These are phyloP conservation scores for Austrolebias charrua DNA, from an alignment of 2,797 vertebrate genomes.

Conservation along the genomic window DNA sequence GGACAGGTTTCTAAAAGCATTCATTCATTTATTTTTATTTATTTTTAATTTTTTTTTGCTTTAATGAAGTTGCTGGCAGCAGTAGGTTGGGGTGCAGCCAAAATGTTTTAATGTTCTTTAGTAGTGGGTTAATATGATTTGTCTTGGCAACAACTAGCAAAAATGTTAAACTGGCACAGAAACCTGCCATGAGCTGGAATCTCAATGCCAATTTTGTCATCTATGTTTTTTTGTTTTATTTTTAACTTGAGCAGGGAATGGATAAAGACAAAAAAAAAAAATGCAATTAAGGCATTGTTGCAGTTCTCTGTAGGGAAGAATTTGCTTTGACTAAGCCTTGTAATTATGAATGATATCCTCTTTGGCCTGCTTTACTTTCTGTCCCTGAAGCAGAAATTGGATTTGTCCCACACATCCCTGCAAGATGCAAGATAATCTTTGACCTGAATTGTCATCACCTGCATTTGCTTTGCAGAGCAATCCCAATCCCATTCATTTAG, in stretches of 20 bases:
- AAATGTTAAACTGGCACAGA: conserved; percentile 75
- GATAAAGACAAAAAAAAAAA: conserved; percentile 63
- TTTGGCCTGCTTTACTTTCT: conserved; percentile 76
- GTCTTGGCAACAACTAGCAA: conserved; percentile 79
- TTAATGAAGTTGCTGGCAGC: conserved; percentile 80
- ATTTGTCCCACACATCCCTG: conserved; percentile 74
- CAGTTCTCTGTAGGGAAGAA: conserved; percentile 67
- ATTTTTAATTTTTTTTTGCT: conserved; percentile 49
- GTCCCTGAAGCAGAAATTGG: conserved; percentile 70
- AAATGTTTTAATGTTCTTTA: conserved; percentile 79
- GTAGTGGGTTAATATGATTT: conserved; percentile 83
- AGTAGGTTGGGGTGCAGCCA: conserved; percentile 66
- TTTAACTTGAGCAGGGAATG: conserved; percentile 76
- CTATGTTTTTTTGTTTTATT: conserved; percentile 53
- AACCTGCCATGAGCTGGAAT: conserved; percentile 72
- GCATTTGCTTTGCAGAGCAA: conserved; percentile 51
- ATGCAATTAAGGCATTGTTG: conserved; percentile 81
- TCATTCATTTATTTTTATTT: no score
- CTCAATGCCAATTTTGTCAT: conserved; percentile 78
- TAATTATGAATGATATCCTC: conserved; percentile 80
- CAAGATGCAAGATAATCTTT: conserved; percentile 73
- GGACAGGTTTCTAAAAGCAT: conserved; percentile 80
- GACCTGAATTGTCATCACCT: conserved; percentile 76
- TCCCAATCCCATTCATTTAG: conserved; percentile 54
- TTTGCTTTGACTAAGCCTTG: conserved; percentile 74